Evolutionary conservation across 1,140 invertebrate genomes (phyloP).

Genomic region (Andricus grossulariae): DNA sequence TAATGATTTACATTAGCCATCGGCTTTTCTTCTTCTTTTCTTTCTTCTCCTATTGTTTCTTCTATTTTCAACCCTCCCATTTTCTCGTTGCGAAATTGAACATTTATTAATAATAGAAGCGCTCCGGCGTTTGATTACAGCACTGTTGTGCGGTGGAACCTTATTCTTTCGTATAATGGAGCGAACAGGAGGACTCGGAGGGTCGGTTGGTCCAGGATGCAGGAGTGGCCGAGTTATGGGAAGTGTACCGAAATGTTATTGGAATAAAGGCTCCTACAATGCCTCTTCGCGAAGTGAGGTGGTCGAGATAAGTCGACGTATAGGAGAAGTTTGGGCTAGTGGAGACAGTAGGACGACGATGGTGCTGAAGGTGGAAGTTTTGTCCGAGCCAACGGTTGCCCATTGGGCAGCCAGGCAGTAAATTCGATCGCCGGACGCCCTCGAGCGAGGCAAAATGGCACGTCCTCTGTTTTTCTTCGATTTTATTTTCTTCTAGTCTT

Average conservation of each 20-base stretch:
- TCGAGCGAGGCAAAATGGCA: conserved; percentile 58
- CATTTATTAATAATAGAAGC: conserved; percentile 19
- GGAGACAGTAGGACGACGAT: conserved; percentile 41
- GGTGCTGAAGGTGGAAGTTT: conserved; percentile 55
- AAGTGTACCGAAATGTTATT: conserved; percentile 30
- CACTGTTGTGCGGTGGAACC: conserved; percentile 3
- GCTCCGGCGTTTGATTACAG: neutral
- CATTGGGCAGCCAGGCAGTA: conserved; percentile 62
- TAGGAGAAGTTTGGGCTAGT: conserved; percentile 33
- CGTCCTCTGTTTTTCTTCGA: conserved; percentile 57
- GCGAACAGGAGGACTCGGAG: conserved; percentile 16
- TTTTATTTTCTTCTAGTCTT: conserved; percentile 53
- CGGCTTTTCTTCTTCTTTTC: conserved; percentile 9
- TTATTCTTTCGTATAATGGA: conserved; percentile 28
- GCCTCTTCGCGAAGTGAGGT: conserved; percentile 22
- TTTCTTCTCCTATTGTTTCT: neutral
- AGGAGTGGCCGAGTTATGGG: conserved; percentile 27
- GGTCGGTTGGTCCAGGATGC: conserved; percentile 18
- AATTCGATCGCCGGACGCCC: conserved; percentile 63
- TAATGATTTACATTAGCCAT: conserved; percentile 16
- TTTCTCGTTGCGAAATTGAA: conserved; percentile 16
- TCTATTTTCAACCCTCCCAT: neutral
- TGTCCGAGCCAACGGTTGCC: conserved; percentile 58
- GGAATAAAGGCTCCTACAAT: conserved; percentile 27
- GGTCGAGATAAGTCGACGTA: conserved; percentile 24